A percentile compares a stretch with the other conserved stretches of the same genome.
These are phyloP conservation scores for Corythaixoides concolor DNA, from an alignment of 2,113 vertebrate genomes.

Conservation along the genomic window DNA sequence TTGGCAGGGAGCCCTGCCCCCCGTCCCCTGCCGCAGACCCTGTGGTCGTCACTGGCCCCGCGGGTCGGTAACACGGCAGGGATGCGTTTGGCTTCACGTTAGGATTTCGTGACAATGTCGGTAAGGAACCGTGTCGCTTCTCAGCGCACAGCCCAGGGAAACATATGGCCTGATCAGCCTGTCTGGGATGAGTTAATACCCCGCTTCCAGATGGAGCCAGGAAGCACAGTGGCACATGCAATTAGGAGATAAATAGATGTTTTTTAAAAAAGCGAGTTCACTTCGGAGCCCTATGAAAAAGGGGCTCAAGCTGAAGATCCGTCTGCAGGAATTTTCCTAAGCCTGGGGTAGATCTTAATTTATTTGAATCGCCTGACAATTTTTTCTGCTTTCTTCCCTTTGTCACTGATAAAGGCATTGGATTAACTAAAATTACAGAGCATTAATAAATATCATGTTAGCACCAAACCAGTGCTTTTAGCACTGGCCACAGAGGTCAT, in stretches of 20 bases:
- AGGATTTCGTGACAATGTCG: neutral
- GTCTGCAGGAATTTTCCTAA: slow-evolving; percentile 13
- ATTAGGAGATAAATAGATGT: slow-evolving; percentile 8
- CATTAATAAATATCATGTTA: slow-evolving; percentile 72
- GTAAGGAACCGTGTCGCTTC: neutral
- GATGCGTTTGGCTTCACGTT: neutral
- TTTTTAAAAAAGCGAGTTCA: neutral
- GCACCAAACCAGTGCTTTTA: slow-evolving; percentile 75
- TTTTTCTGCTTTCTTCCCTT: slow-evolving; percentile 37
- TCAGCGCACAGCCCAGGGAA: neutral
- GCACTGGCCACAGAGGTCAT: slow-evolving; percentile 73
- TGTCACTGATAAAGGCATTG: slow-evolving; percentile 23
- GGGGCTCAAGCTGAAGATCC: neutral
- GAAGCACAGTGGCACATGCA: slow-evolving; percentile 42
- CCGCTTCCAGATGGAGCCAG: slow-evolving; percentile 44
- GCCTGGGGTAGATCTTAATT: neutral
- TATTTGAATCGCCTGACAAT: neutral
- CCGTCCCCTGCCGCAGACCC: neutral
- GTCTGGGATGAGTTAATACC: slow-evolving; percentile 47
- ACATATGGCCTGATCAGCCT: slow-evolving; percentile 57
- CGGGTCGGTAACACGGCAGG: neutral
- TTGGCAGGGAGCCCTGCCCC: neutral
- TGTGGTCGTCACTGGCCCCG: fast-evolving
- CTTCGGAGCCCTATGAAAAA: neutral
- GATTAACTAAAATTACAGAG: slow-evolving; percentile 56